These are phyloP conservation scores for Epinephelus malabaricus DNA, from an alignment of 2,797 vertebrate genomes.

Conservation along the genomic window DNA sequence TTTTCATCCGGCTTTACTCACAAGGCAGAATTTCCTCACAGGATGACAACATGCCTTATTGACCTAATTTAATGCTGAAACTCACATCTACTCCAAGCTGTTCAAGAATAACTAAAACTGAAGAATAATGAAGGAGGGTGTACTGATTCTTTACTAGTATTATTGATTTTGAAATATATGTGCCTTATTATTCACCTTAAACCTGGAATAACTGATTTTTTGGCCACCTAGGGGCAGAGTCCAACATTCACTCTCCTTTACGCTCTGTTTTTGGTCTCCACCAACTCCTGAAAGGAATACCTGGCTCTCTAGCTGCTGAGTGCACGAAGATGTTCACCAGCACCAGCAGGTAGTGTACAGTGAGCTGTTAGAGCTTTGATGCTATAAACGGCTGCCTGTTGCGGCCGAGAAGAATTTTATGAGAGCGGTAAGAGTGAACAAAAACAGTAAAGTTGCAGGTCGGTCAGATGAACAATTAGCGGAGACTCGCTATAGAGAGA, in stretches of 20 bases:
- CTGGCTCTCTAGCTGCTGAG: background rate
- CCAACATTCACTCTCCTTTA: background rate
- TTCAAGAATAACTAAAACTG: background rate
- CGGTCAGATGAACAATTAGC: background rate
- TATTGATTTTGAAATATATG: background rate
- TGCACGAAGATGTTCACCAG: background rate
- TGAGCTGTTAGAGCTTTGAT: background rate
- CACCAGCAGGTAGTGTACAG: background rate
- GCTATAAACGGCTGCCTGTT: background rate
- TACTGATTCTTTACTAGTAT: background rate
- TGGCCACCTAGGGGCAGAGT: background rate
- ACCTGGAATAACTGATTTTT: background rate
- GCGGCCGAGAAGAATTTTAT: background rate
- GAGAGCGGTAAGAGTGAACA: background rate
- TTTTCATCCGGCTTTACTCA: background rate
- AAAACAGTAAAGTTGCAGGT: background rate
- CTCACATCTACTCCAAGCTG: background rate
- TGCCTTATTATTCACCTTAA: background rate
- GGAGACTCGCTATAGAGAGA: background rate
- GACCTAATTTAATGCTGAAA: conserved; percentile 15
- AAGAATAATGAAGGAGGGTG: background rate
- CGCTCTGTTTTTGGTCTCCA: background rate
- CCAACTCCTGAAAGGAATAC: background rate
- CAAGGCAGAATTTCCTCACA: background rate
- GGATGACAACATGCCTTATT: conserved; percentile 23